Base-by-base conservation (phyloP, 2,113 vertebrate genomes). In the Pseudopipra pipra region DNA sequence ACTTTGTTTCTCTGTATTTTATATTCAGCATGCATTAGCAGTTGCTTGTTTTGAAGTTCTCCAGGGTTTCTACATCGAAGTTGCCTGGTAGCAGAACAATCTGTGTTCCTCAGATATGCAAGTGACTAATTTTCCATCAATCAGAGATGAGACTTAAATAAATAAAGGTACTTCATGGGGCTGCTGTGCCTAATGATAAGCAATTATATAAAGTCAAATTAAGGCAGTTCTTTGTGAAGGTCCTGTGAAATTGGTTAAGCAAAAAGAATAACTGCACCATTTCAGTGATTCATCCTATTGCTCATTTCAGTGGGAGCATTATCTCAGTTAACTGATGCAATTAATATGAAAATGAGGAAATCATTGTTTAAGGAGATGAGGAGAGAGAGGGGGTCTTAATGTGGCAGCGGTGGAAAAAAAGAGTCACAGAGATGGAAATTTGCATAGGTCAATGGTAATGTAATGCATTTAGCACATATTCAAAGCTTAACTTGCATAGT, bases 321-420 rank as follows among this genome's bases (percentile, higher is more conserved):
- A 98, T 98, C 98, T 98, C 97, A 96, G 97, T 97, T 98, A 98
- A 98, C 98, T 98, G 98, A 98, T 98, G 98, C 98, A 98, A 98
- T 98, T 98, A 98, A 98, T 98, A 98, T 98, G 98, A 98, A 98
- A 98, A 98, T 98, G 98, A 98, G 98, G 96, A 98, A 98, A 98
- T 98, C 97, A 98, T 98, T 98, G 98, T 98, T 98, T 98, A 98
- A 98, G 94, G 96, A 98, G 98, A 98, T 97, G 97, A 98, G 96
- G 96, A 97, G 87, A 89, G 85, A 97, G 96, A 97, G 96, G 93
- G 97, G 96, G 87, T 91, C 58, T 85, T 97, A 95, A 97, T 97
- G 96, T 88, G 14, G 96, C 94, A 84, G 91, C 63, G 23, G 85
- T 86, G 80, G 96, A 97, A 97, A 97, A 96, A 87, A 73, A 92